phyloP scores from a whole-genome alignment of 1,140 invertebrate species.

The Panonychus citri region DNA sequence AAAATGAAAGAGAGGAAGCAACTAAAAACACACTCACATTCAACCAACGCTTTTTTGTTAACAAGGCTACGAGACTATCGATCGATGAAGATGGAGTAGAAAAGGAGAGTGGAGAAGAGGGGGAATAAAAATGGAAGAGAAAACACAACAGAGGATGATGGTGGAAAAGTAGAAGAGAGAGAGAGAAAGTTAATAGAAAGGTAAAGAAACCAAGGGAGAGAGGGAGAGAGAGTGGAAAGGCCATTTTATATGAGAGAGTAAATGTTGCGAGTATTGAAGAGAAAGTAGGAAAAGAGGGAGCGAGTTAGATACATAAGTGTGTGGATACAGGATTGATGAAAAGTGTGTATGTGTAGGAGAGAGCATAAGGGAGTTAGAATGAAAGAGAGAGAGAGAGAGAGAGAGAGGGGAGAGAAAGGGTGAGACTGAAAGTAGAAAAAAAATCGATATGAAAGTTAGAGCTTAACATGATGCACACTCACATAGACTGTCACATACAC shows the following conservation, averaged over 20 bases:
- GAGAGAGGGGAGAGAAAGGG: slow-evolving; percentile 1
- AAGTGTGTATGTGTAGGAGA: background rate
- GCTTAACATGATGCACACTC: background rate
- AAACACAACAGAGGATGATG: no score
- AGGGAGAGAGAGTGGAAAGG: background rate
- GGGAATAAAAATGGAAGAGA: no score
- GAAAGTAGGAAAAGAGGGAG: background rate
- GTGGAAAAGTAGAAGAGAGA: no score
- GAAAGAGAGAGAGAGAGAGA: background rate
- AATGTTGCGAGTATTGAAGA: background rate
- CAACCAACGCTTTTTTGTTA: no score
- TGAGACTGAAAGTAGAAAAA: background rate
- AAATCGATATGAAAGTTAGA: background rate
- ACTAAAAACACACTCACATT: no score
- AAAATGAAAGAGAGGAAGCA: no score
- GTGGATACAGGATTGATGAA: background rate
- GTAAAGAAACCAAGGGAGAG: no score
- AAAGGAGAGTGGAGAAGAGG: background rate
- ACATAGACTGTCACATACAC: background rate
- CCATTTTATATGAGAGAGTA: background rate
- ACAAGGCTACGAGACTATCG: no score
- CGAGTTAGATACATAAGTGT: no score
- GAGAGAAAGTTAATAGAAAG: no score
- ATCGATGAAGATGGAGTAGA: no score
- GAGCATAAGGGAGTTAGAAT: background rate